These are phyloP conservation scores for Tangara arthus DNA, from an alignment of 2,797 vertebrate species.

Conservation along the genomic window DNA sequence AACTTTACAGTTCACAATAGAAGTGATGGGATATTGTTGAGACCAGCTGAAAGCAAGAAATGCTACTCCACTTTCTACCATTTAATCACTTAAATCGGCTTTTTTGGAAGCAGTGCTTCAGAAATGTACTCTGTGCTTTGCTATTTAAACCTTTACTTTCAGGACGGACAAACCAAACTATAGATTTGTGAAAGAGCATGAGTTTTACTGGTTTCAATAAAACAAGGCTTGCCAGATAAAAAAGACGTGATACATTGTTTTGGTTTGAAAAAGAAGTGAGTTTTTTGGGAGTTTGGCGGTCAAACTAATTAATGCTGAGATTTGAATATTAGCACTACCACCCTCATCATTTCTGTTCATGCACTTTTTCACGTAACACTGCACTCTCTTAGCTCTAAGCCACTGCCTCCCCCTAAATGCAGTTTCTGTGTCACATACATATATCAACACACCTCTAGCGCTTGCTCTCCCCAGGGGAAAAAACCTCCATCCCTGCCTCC, in stretches of 20 bases:
- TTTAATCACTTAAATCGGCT: background rate
- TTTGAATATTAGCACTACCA: no score
- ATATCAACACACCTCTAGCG: no score
- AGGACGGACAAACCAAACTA: background rate
- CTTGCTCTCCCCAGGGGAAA: background rate
- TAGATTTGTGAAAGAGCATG: background rate
- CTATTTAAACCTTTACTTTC: background rate
- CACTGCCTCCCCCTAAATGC: background rate
- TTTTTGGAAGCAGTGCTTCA: background rate
- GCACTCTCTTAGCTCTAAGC: background rate
- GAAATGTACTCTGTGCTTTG: background rate
- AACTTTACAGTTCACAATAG: background rate
- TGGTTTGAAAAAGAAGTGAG: no score
- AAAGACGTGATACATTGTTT: no score
- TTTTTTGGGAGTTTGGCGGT: no score
- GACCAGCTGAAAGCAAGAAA: background rate
- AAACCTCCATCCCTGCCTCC: background rate
- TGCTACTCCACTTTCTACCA: background rate
- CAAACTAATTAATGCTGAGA: no score
- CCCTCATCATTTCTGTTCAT: background rate
- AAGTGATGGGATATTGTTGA: background rate
- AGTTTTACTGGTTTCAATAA: background rate
- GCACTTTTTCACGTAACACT: background rate
- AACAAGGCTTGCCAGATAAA: background rate
- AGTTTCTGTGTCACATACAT: background rate